Evolutionary conservation across 2,113 vertebrate genomes (phyloP), one percentile per base, ranked within the genome.

Genomic region (Callipepla squamata): DNA sequence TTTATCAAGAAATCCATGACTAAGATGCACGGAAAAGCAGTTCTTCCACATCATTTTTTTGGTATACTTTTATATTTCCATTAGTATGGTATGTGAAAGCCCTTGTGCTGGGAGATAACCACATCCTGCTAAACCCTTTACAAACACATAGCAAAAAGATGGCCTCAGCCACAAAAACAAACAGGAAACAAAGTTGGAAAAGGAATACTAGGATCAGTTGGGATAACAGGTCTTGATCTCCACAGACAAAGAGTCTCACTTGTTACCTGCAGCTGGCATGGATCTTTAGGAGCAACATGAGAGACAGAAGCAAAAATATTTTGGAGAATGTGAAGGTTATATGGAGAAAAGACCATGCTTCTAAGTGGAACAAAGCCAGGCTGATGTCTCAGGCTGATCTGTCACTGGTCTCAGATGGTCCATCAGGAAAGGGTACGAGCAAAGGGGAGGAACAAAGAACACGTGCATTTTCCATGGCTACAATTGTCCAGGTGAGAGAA

Each of bases 401-500:
- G 58, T 48, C 68, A 36, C 53, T 82, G 58, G 67, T 59, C 67
- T 26, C 0, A 73, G 23, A 26, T 8, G 67, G 82, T 73, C 91
- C 79, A 21, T 7, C 0, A 3, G 45, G 61, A 78, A 34, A 78
- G 55, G 61, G 59, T 85, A 6, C 0, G 2, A 77, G 42, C 85
- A n/a, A 75, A 8, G 45, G 42, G 36, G 25, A 48, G 2, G 12
- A 26, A 48, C 28, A 11, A 32, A 68, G 36, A 48, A 38, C 5
- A 48, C 36, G 47, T 34, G 23, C 34, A 34, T 59, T 90, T 90
- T 86, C 72, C 72, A 74, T 1, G 0, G 65, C 38, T 90, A 23
- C 80, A 62, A 0, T 23, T 48, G 80, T 80, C 85, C 91, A 93
- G 79, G 90, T 93, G 76, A 83, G 63, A 88, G 79, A 70, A 70